Evolutionary conservation across 2,888 invertebrate species (phyloP), one percentile per base, ranked within the genome.

Genomic region (Plusia festucae): DNA sequence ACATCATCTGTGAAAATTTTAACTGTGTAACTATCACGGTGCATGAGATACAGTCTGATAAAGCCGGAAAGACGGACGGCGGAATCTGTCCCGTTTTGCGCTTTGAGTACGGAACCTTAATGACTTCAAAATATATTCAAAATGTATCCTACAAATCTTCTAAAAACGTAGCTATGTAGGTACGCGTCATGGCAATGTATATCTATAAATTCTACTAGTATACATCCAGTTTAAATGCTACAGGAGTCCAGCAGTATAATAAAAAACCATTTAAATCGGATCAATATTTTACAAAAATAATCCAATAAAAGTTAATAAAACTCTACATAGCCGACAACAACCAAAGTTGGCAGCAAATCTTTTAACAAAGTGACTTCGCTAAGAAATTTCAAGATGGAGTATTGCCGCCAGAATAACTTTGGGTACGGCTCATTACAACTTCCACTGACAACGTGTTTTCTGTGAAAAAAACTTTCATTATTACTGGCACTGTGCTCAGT

Each of bases 331-430:
- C 44, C 16, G 18, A 24, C 20, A 60, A 63, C 44, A 30, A n/a
- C 11, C 13, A 15, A 75, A 73, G 52, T 55, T 66, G 20, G 27
- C 34, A 51, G 30, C 51, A 27, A 70, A 68, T 66, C 55, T 62
- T 18, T 18, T 58, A 68, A 65, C 68, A 70, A 70, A 68, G 59
- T 60, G 22, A 52, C 58, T 74, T 76, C 9, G 18, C n/a, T 54
- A 70, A 59, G 66, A 67, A 76, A 65, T 66, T 54, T 60, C 51
- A 53, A 79, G 72, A 76, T 20, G 67, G 67, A 65, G 67, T 57
- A 34, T n/a, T 49, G 52, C 27, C 58, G 61, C 69, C 32, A 22
- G 54, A 51, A 59, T 68, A 59, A 78, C 60, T 78, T 69, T 53
- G 34, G 54, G 53, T 24, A 52, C 44, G 30, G 22, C 49, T 66